Percentiles rank a stretch among this genome's conserved stretches.
Evolutionary conservation across 2,113 vertebrate genomes (phyloP).

Genomic region (Chionis minor): DNA sequence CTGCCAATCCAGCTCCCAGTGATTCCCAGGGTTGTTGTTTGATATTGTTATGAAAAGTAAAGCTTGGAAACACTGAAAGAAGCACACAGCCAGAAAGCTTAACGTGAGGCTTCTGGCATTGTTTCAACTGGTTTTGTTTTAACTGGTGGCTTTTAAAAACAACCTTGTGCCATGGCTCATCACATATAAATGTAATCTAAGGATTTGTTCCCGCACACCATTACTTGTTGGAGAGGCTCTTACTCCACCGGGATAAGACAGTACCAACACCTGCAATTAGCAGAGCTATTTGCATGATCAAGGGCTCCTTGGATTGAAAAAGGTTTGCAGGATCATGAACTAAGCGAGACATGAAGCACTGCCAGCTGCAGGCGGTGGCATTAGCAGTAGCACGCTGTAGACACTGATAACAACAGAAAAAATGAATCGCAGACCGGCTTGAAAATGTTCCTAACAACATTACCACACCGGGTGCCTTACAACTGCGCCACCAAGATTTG

Average conservation of each 20-base stretch:
- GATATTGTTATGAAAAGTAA: background rate
- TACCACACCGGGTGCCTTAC: background rate
- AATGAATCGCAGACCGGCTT: background rate
- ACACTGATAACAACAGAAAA: background rate
- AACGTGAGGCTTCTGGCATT: background rate
- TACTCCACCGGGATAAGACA: background rate
- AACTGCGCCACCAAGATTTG: background rate
- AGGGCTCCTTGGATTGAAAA: background rate
- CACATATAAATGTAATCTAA: background rate
- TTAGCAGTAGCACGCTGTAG: background rate
- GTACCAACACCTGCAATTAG: background rate
- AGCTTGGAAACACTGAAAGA: background rate
- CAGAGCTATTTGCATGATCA: background rate
- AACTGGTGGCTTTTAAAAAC: constrained; percentile 7
- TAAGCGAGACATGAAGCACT: background rate
- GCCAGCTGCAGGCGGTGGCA: constrained; percentile 10
- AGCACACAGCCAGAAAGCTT: background rate
- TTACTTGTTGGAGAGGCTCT: background rate
- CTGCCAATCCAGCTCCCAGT: constrained; percentile 1
- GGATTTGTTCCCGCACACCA: background rate
- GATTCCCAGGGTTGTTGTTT: background rate
- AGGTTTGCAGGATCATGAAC: background rate
- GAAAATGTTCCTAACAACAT: background rate
- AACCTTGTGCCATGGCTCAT: background rate
- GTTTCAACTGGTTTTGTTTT: background rate